Base-by-base conservation (phyloP, 2,888 invertebrate species). In the Thalpophila matura region DNA sequence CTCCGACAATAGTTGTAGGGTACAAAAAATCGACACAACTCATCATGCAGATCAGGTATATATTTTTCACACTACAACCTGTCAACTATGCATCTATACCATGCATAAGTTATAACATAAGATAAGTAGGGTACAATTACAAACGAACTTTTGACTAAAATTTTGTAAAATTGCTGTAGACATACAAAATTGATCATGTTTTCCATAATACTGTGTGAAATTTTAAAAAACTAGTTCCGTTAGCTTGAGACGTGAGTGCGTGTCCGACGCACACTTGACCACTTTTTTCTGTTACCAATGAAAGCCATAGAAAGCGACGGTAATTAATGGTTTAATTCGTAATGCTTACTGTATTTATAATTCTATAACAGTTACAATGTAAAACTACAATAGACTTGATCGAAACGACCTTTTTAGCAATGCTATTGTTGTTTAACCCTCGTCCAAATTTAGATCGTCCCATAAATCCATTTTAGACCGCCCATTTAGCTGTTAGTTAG, bases 401-500 rank as follows among this genome's bases (percentile, higher is more conserved):
- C 10, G 22, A 40, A 56, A 46, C 37, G 55, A 71, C 40, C 33
- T 57, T 57, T 70, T 24, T n/a, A 47, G 4, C 29, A 1, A 35
- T 7, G 49, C 27, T 10, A 33, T 71, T 40, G 49, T 45, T 38
- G 6, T 70, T 26, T 29, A 29, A 26, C 56, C n/a, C 14, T 22
- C 18, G 31, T 35, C 35, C 51, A 53, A 74, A 55, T 46, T 67
- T 40, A 46, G 27, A 46, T 33, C 4, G 31, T 31, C 22, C 10
- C 35, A 62, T 74, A 71, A 53, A 71, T 76, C 63, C 49, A 47
- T 74, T 76, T 72, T 47, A 40, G 63, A 63, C 50, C 14, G 2
- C 31, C 16, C 57, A 57, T 47, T 57, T 67, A 33, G 9, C 5
- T 50, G 27, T 49, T 16, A 56, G n/a, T 29, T 18, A 24, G 31